Percentiles rank a stretch among this genome's conserved stretches.
phyloP scores from a whole-genome alignment of 2,888 invertebrate species.

The Deilephila porcellus region DNA sequence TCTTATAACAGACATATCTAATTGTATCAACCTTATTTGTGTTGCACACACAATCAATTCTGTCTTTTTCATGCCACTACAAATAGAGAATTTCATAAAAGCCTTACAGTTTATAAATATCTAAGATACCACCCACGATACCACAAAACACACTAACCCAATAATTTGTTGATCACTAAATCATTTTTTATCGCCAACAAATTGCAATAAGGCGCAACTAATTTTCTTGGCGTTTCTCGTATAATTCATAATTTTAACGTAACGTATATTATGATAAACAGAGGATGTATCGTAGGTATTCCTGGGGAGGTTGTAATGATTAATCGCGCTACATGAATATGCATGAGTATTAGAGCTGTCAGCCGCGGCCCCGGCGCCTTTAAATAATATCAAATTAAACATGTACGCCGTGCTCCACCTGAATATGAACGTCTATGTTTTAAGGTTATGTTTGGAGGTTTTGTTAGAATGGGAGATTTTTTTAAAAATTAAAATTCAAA shows the following conservation, averaged over 20 bases:
- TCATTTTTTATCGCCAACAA: constrained; percentile 41
- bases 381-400: constrained; percentile 80
- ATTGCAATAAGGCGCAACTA: constrained; percentile 63
- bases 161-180: constrained; percentile 23
- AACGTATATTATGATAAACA: constrained; percentile 52
- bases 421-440: constrained; percentile 42
- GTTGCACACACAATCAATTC: no score
- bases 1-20: no score
- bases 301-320: constrained; percentile 62
- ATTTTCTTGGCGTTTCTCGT: constrained; percentile 56
- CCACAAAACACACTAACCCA: background rate
- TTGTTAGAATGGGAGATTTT: no score
- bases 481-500: no score
- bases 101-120: no score
- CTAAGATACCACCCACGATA: no score
- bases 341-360: constrained; percentile 77
- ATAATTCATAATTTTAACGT: constrained; percentile 60
- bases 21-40: no score
- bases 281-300: constrained; percentile 52
- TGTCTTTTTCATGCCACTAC: no score
- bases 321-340: constrained; percentile 82
- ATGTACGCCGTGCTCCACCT: constrained; percentile 54
- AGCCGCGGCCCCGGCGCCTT: constrained; percentile 63
- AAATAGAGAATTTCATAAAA: no score
- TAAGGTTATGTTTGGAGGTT: constrained; percentile 24